These are phyloP conservation scores for Heliconius hermathena DNA, from an alignment of 1,140 invertebrate genomes.

Conservation along the genomic window DNA sequence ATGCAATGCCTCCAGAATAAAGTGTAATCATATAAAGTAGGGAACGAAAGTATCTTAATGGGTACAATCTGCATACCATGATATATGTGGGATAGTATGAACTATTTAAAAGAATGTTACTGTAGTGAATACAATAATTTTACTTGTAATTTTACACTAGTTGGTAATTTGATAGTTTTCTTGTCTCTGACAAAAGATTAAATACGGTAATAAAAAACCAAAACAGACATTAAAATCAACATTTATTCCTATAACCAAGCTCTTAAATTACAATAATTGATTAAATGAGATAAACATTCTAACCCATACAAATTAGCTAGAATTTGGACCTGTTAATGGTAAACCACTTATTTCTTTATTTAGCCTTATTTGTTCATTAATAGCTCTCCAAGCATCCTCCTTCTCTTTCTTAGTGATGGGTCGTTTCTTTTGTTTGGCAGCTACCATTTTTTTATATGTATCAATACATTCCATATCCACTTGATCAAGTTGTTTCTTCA, in stretches of 20 bases:
- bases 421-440: conserved; percentile 90
- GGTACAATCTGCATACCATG: too few relatives aligned
- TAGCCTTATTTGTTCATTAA: conserved; percentile 83
- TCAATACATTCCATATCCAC: conserved; percentile 84
- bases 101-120: too few relatives aligned
- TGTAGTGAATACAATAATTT: too few relatives aligned
- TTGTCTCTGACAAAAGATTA: too few relatives aligned
- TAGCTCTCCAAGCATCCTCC: conserved; percentile 87
- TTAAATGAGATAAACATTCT: neutral
- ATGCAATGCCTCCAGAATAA: too few relatives aligned
- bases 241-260: conserved; percentile 24
- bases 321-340: conserved; percentile 73
- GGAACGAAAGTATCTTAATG: too few relatives aligned
- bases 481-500: conserved; percentile 79
- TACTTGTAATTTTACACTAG: too few relatives aligned
- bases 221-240: neutral
- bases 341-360: conserved; percentile 82
- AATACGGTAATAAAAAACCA: neutral
- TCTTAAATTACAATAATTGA: conserved; percentile 20
- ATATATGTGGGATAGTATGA: too few relatives aligned
- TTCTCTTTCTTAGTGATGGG: conserved; percentile 91
- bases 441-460: conserved; percentile 89
- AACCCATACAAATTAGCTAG: conserved; percentile 52
- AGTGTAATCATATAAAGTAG: too few relatives aligned
- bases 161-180: too few relatives aligned